Evolutionary conservation across 2,888 invertebrate genomes (phyloP).

Genomic region (Arenicola marina): DNA sequence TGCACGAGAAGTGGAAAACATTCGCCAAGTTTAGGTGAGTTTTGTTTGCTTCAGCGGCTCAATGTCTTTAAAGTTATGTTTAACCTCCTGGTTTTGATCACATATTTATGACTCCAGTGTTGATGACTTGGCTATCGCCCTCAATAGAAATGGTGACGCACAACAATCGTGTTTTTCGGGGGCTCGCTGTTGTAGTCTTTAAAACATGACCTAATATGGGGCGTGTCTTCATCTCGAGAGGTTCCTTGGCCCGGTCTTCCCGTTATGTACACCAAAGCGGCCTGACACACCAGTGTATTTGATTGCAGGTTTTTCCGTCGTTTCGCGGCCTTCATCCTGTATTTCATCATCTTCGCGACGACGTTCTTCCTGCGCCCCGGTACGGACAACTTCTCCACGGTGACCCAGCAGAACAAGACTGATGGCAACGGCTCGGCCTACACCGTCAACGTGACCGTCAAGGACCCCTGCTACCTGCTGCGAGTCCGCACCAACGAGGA

Average conservation of each 20-base stretch:
- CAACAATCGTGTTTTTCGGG: background rate
- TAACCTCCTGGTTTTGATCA: no score
- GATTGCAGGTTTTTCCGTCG: conserved; percentile 88
- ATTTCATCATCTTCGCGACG: conserved; percentile 85
- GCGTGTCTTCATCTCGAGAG: no score
- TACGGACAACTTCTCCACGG: conserved; percentile 14
- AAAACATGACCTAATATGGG: background rate
- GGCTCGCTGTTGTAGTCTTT: background rate
- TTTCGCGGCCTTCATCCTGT: conserved; percentile 86
- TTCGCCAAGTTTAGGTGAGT: conserved; percentile 70
- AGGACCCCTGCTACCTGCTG: conserved; percentile 55
- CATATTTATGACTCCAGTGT: background rate
- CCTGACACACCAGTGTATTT: no score
- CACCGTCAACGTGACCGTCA: conserved; percentile 27
- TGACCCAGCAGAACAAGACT: conserved; percentile 10
- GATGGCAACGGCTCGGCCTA: conserved; percentile 12
- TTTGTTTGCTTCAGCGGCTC: no score
- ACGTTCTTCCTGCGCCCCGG: conserved; percentile 85
- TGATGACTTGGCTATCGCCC: background rate
- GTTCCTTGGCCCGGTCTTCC: no score
- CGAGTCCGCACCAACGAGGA: conserved; percentile 44
- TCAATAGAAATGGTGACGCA: background rate
- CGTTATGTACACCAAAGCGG: no score
- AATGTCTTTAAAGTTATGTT: no score
- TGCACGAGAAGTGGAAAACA: conserved; percentile 97